Evolutionary conservation across 1,140 invertebrate species (phyloP).

Genomic region (Trichomalopsis sarcophagae): DNA sequence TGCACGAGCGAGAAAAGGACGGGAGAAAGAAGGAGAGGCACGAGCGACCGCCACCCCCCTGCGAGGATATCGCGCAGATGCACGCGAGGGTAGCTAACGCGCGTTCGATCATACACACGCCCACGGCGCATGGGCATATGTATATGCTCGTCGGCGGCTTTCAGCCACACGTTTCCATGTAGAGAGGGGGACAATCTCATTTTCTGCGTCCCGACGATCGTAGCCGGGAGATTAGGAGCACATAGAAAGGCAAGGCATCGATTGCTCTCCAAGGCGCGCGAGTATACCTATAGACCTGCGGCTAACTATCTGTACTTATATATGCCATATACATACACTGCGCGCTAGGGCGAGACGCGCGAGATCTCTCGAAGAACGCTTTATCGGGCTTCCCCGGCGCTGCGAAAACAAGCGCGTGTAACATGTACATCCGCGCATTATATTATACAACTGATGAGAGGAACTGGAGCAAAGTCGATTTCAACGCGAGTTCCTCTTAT

Average conservation of each 20-base stretch:
- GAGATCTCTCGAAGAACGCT: conserved; percentile 13
- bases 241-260: conserved; percentile 35
- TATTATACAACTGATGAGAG: no score
- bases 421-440: no score
- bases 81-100: neutral
- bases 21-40: no score
- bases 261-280: neutral
- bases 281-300: neutral
- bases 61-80: neutral
- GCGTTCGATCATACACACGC: neutral
- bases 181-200: conserved; percentile 38
- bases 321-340: neutral
- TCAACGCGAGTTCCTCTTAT: no score
- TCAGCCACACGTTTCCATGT: neutral
- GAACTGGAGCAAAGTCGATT: no score
- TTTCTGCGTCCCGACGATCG: conserved; percentile 48
- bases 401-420: neutral
- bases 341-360: neutral
- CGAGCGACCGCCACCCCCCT: neutral
- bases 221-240: conserved; percentile 26
- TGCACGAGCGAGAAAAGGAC: neutral
- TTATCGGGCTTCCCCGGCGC: neutral
- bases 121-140: neutral
- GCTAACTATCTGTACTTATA: neutral
- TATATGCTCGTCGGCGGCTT: neutral